Base-by-base conservation (phyloP, 2,888 invertebrate species). In the Drosophila maculinotata region DNA sequence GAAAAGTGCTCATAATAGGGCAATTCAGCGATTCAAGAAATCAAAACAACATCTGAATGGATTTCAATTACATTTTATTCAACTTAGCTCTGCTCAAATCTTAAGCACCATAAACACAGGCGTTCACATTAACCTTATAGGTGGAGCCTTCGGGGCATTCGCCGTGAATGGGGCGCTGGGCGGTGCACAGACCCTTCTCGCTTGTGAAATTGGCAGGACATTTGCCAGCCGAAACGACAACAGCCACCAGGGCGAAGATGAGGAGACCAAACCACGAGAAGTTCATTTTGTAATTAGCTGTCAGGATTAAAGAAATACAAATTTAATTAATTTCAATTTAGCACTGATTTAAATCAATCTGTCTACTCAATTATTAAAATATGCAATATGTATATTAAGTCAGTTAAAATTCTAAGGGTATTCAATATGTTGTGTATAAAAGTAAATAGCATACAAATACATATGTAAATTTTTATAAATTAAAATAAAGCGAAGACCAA, bases 91-190 rank as follows among this genome's bases (percentile, higher is more conserved):
- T 30, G 17, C n/a, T 36, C 20, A n/a, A 7, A 15, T n/a, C 9
- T 25, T 41, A 12, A 14, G 20, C 23, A 4, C 36, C 17, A 8
- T 83, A 80, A 14, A 90, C 89, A 68, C 91, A 91, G 49, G 86
- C 89, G 69, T 91, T 90, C 5, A 83, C 44, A 10, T 74, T 87
- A 4, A 76, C 0, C 28, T 73, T 79, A 41, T 87, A 90, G 52
- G 59, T 45, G 2, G 90, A 91, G 2, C 74, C 68, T 0, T n/a
- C 1, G 7, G 91, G 91, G 44, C 91, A 91, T 14, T 82, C 82
- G 9, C 91, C 91, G 25, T 65, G 86, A 53, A 91, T 79, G 41
- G 89, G 79, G n/a, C 91, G 90, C 1, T 84, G 57, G 0, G 75
- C 26, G 0, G 78, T 63, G 54, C 91, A 91, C 2, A 51, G 20